Base-by-base conservation (phyloP, 2,888 invertebrate species). In the Corythucha ciliata region DNA sequence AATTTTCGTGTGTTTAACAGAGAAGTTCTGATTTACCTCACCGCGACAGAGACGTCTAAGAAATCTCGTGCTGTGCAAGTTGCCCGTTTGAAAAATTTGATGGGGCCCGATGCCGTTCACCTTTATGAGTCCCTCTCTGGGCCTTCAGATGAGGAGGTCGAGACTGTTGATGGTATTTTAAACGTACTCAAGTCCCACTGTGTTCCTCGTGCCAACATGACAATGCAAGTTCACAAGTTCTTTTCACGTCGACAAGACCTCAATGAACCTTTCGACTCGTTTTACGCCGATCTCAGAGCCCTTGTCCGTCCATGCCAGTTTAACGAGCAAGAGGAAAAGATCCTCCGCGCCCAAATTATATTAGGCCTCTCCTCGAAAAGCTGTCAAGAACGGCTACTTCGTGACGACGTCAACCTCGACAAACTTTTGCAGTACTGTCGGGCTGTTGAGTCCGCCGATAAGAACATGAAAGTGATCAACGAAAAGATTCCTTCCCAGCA, bases 171-270 rank as follows among this genome's bases (percentile, higher is more conserved):
- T 22, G 21, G 34, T 14, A 48, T 57, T 22, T 45, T 54, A 36
- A 33, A 53, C 3, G 44, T 37, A 22, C 37, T 54, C 14, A 52
- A 57, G 39, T 39, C 20, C 22, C 52, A 54, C 36, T 55, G 54
- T 18, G 46, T 44, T 6, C 55, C 55, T 18, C 42, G 44, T 26
- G 49, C 47, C 42, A 58, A 55, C 48, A 45, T 49, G 46, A 44
- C 47, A 20, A 53, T 53, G 47, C 55, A 50, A n/a, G 52, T 55
- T 21, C 53, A 46, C 25, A 48, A 52, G 27, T 58, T 58, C 29
- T 53, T 56, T 24, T 46, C 27, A 21, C 42, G 54, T 18, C 34
- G 32, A 7, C 57, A 57, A 49, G 22, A 41, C 22, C 14, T 3
- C 25, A 40, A 36, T 39, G 56, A 54, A 37, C 48, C 54, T 14